Evolutionary conservation across 2,888 invertebrate species (phyloP).

Genomic region (Amblyteles armatorius): DNA sequence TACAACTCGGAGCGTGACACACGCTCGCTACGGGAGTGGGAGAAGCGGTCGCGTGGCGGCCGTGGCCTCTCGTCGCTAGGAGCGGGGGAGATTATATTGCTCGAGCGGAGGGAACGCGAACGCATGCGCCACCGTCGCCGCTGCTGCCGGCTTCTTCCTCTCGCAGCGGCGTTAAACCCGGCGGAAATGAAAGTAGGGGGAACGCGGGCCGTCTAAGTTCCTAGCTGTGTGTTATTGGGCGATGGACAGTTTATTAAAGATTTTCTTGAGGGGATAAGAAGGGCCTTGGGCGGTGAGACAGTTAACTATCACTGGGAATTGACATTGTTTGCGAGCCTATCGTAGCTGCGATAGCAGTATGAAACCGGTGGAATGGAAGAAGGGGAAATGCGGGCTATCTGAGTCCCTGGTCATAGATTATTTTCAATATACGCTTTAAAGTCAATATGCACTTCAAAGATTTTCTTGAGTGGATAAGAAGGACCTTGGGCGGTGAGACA

Average conservation of each 20-base stretch:
- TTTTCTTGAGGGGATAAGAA: not conserved
- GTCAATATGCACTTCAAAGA: not conserved
- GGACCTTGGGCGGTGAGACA: not conserved
- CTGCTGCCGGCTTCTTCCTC: slow-evolving; percentile 55
- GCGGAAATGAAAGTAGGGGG: slow-evolving; percentile 39
- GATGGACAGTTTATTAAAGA: no score
- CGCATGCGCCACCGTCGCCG: slow-evolving; percentile 48
- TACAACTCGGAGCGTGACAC: slow-evolving; percentile 82
- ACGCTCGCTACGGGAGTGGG: slow-evolving; percentile 79
- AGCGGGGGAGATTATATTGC: slow-evolving; percentile 50
- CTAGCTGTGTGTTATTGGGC: no score
- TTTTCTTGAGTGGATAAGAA: not conserved
- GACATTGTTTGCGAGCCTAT: not conserved
- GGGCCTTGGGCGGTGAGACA: not conserved
- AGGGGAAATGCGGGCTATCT: no score
- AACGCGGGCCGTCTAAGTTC: no score
- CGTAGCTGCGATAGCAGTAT: no score
- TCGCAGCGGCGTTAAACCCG: slow-evolving; percentile 39
- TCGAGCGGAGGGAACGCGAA: slow-evolving; percentile 23
- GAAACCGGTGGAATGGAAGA: no score
- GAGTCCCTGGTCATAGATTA: no score
- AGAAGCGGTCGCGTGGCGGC: slow-evolving; percentile 83
- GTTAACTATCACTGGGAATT: not conserved
- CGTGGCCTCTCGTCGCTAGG: slow-evolving; percentile 70
- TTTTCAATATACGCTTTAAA: no score